Conservation (phyloP, 1,140 invertebrate genomes). For the Drosophila neocordata region DNA sequence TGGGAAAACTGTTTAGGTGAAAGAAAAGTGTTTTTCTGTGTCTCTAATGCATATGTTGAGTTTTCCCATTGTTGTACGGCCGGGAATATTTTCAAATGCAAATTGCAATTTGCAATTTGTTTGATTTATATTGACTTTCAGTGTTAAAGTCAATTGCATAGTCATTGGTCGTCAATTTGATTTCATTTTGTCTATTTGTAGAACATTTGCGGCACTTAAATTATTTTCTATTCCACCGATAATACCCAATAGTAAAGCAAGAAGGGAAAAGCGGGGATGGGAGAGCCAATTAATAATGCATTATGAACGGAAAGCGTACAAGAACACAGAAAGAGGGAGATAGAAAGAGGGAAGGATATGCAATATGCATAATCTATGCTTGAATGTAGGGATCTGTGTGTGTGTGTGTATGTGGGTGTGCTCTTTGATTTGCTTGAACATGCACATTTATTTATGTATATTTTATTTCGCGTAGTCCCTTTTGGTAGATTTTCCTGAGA, state of each 20-base stretch:
- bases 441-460: constrained; percentile 77
- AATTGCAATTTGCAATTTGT: constrained; percentile 20
- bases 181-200: background rate
- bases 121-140: constrained; percentile 46
- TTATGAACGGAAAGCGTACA: constrained; percentile 1
- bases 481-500: constrained; percentile 35
- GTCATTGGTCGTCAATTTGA: constrained; percentile 21
- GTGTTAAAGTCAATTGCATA: constrained; percentile 33
- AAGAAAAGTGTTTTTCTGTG: constrained; percentile 45
- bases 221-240: constrained; percentile 7
- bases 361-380: constrained; percentile 68
- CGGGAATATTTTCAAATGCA: constrained; percentile 26
- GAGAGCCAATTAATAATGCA: constrained; percentile 54
- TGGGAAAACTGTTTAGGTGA: background rate
- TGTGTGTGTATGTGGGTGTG: constrained; percentile 45
- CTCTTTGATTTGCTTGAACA: constrained; percentile 71
- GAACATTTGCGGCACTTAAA: constrained; percentile 8
- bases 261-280: background rate
- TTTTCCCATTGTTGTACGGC: constrained; percentile 9
- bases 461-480: constrained; percentile 57
- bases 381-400: constrained; percentile 28
- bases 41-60: constrained; percentile 32
- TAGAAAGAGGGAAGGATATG: constrained; percentile 31
- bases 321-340: background rate
- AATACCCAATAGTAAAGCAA: constrained; percentile 3